Conservation (phyloP, 2,888 invertebrate genomes). For the Callyntrura guangdongensis region DNA sequence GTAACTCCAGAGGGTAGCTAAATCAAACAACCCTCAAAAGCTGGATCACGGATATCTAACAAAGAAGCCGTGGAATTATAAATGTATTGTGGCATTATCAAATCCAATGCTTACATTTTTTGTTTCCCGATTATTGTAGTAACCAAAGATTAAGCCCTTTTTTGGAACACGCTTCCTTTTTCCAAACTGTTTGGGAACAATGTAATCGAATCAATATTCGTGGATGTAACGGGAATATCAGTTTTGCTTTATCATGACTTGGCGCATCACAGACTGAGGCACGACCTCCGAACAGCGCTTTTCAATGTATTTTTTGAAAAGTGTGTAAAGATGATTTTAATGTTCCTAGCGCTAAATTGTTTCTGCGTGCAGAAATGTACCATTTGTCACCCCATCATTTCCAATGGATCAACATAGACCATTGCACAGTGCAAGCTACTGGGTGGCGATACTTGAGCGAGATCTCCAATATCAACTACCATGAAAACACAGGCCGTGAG, state of each 20-base stretch:
- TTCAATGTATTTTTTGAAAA: constrained; percentile 90
- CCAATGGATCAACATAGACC: constrained; percentile 95
- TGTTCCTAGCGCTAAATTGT: constrained; percentile 87
- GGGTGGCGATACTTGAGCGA: constrained; percentile 96
- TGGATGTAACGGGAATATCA: constrained; percentile 93
- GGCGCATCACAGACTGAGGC: constrained; percentile 92
- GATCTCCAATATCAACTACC: constrained; percentile 89
- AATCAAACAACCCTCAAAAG: constrained; percentile 96
- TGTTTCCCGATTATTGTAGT: constrained; percentile 91
- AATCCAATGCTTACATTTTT: constrained; percentile 92
- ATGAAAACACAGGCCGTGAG: constrained; percentile 94
- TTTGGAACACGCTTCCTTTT: constrained; percentile 91
- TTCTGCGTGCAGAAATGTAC: constrained; percentile 92
- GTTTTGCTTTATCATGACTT: constrained; percentile 89
- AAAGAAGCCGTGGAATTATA: constrained; percentile 92
- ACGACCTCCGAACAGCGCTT: constrained; percentile 88
- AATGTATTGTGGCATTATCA: constrained; percentile 91
- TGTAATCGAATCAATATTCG: constrained; percentile 91
- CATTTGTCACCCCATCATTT: constrained; percentile 93
- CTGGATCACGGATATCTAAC: constrained; percentile 95
- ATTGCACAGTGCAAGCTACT: constrained; percentile 93
- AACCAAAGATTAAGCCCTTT: constrained; percentile 91
- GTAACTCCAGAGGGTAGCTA: constrained; percentile 92
- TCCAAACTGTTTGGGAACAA: constrained; percentile 90
- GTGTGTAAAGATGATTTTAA: constrained; percentile 89